Conservation (phyloP, 53 echinoderm and acorn worm species). For the Patiria pectinifera region DNA sequence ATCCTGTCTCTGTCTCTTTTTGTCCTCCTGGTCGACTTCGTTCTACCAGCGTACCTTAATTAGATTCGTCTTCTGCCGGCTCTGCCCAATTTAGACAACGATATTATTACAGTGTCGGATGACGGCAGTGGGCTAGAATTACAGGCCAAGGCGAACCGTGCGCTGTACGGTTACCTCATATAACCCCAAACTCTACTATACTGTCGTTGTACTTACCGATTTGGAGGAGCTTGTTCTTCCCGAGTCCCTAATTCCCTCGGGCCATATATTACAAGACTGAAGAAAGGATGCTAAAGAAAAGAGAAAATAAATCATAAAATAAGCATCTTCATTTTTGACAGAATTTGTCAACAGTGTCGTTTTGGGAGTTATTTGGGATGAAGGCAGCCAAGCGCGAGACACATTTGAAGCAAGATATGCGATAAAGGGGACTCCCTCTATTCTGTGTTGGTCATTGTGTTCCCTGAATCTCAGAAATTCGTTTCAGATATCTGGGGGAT, state of each 20-base stretch:
- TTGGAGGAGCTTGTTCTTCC: not conserved
- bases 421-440: no score
- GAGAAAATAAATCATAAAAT: not conserved
- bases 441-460: no score
- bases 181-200: not conserved
- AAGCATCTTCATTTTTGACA: no score
- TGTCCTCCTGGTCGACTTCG: not conserved
- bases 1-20: not conserved
- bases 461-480: no score
- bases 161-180: not conserved
- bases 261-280: not conserved
- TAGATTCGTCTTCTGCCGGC: constrained; percentile 36
- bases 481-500: no score
- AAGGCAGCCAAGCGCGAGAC: no score
- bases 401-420: no score
- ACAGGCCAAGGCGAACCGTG: constrained; percentile 7
- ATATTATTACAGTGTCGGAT: constrained; percentile 45
- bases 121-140: constrained; percentile 23
- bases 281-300: not conserved
- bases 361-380: no score
- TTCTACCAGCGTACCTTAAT: constrained; percentile 16
- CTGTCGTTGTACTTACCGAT: not conserved
- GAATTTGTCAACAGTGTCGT: no score
- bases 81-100: constrained; percentile 39
- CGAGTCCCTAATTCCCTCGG: not conserved